Conservation (phyloP, 2,888 invertebrate species). For the Melieria omissa region DNA sequence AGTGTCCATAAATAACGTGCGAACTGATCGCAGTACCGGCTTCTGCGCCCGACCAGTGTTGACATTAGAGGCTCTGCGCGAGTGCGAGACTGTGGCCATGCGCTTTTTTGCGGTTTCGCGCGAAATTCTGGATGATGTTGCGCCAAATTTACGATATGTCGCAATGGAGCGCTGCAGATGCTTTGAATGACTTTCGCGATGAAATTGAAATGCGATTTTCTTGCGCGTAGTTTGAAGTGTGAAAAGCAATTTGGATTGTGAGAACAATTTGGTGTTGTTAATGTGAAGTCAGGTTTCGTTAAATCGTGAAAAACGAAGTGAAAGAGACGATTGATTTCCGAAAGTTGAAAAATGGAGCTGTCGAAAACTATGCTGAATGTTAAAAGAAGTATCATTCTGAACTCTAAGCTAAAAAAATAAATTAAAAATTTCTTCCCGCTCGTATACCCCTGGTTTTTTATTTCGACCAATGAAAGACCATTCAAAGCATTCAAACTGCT, state of each 20-base stretch:
- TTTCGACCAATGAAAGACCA: no score
- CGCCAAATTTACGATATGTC: conserved; percentile 1
- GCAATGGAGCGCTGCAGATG: background rate
- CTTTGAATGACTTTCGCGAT: background rate
- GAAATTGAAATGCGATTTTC: background rate
- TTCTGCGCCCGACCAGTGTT: no score
- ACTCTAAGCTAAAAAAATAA: no score
- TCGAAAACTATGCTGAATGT: no score
- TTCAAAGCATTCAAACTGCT: no score
- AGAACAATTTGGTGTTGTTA: background rate
- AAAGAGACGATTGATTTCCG: background rate
- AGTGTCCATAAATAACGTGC: conserved; percentile 14
- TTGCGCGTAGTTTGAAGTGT: background rate
- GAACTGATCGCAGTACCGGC: conserved; percentile 26
- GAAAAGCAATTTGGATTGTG: background rate
- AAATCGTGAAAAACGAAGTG: background rate
- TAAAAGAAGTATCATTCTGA: no score
- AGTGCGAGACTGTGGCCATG: background rate
- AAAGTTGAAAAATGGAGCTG: no score
- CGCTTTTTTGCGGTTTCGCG: background rate
- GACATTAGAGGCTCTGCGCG: no score
- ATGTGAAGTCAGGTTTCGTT: background rate
- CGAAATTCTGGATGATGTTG: background rate
- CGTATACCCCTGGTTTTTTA: no score
- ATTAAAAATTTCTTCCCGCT: no score